Evolutionary conservation across 2,888 invertebrate species (phyloP), one percentile per base, ranked within the genome.

Genomic region (Spilosoma lubricipeda): DNA sequence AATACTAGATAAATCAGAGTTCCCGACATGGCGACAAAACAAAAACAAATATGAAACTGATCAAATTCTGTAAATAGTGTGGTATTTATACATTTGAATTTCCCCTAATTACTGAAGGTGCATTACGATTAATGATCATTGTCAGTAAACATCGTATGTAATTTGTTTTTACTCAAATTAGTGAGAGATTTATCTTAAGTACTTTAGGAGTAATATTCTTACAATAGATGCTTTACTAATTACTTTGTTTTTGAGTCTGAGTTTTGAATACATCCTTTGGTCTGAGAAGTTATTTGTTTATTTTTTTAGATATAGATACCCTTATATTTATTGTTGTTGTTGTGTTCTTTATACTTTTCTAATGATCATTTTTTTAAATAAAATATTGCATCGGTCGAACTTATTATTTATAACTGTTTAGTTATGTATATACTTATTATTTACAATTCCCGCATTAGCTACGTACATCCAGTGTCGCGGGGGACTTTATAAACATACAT

Each of bases 81-180:
- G 23, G 42, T 70, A 70, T 70, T 70, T 70, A 70, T 70, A 63
- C 23, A 42, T 11, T 42, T 42, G 30, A 63, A 70, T 63, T 63
- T 30, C 8, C 3, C 30, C 36, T 69, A 59, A 13, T 70, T 18
- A 69, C 2, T 18, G 20, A 48, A 45, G 30, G 20, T 70, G 70
- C 42, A 70, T 42, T 63, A 63, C 59, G 39, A 30, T 63, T 63
- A 45, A 45, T 42, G 23, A 63, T 63, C 30, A 30, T 63, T 7
- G 8, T 20, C 3, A 30, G 63, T 45, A 70, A 70, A 70, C 63
- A 70, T 52, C 23, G 15, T n/a, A n/a, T n/a, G n/a, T 63, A 63
- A 63, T 63, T 36, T 39, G 36, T 52, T 69, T 56, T 13, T 42
- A 3, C 39, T 15, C 20, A n/a, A 27, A 56, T 70, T 70, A 70